A percentile compares a stretch with the other conserved stretches of the same genome.
These are phyloP conservation scores for Bugula neritina DNA, from an alignment of 2,888 invertebrate genomes.

Conservation along the genomic window DNA sequence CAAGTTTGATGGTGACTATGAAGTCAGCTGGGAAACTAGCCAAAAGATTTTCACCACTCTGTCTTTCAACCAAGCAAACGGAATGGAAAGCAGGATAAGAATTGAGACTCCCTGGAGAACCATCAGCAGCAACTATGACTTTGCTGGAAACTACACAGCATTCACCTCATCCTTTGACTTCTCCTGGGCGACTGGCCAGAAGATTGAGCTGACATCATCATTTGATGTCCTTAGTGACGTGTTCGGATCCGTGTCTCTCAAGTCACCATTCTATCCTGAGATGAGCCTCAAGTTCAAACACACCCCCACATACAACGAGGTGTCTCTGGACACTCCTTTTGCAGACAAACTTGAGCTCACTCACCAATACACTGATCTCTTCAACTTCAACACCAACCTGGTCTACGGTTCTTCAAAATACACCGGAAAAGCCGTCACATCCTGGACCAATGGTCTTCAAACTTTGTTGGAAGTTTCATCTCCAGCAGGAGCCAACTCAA, in stretches of 20 bases:
- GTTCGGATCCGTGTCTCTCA: background rate
- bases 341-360: background rate
- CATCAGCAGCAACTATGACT: background rate
- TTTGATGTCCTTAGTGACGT: background rate
- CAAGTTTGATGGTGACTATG: conserved; percentile 28
- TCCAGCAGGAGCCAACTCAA: background rate
- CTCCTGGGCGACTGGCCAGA: conserved; percentile 27
- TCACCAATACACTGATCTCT: background rate
- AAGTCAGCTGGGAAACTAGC: conserved; percentile 26
- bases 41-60: background rate
- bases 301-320: background rate
- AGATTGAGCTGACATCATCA: conserved; percentile 30
- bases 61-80: background rate
- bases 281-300: background rate
- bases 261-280: conserved; percentile 10
- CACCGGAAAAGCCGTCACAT: background rate
- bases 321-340: background rate
- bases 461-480: background rate
- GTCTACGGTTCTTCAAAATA: background rate
- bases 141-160: background rate
- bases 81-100: background rate
- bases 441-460: conserved; percentile 22
- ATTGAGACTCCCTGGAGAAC: conserved; percentile 9
- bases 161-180: conserved; percentile 17
- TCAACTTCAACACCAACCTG: background rate